These are phyloP conservation scores for Acipenser oxyrinchus DNA, from an alignment of 2,797 vertebrate species.

Conservation along the genomic window DNA sequence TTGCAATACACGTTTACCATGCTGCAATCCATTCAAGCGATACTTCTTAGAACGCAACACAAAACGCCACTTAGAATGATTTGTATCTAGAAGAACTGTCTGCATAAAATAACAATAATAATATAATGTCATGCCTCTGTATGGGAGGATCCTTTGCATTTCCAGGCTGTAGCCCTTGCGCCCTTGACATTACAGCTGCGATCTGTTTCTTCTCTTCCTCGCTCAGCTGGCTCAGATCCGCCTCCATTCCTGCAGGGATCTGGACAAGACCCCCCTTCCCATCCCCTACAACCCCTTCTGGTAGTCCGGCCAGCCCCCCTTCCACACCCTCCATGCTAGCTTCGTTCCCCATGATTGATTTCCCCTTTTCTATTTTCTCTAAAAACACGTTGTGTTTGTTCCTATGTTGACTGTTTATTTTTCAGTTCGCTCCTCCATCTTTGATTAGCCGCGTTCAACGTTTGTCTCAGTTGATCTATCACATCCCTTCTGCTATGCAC, in stretches of 20 bases:
- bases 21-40: constrained; percentile 21
- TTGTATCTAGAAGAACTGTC: constrained; percentile 1
- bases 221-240: constrained; percentile 75
- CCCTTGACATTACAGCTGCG: constrained; percentile 81
- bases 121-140: constrained; percentile 64
- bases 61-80: background rate
- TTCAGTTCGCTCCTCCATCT: constrained; percentile 38
- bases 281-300: constrained; percentile 52
- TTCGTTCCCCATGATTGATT: constrained; percentile 81
- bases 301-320: constrained; percentile 58
- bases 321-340: constrained; percentile 83
- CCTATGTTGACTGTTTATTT: constrained; percentile 42
- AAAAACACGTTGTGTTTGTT: constrained; percentile 30
- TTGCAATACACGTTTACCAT: constrained; percentile 23
- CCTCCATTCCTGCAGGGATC: constrained; percentile 61
- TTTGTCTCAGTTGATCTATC: constrained; percentile 35
- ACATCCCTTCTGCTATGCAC: constrained; percentile 52
- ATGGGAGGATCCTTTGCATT: constrained; percentile 52
- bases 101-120: background rate
- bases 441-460: constrained; percentile 31
- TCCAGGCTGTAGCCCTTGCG: constrained; percentile 67
- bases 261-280: constrained; percentile 60
- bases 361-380: constrained; percentile 35
- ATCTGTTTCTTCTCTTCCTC: constrained; percentile 81
- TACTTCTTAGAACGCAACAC: background rate